A percentile compares a stretch with the other conserved stretches of the same genome.
These are phyloP conservation scores for Pseudopipra pipra DNA, from an alignment of 2,113 vertebrate genomes.

Conservation along the genomic window DNA sequence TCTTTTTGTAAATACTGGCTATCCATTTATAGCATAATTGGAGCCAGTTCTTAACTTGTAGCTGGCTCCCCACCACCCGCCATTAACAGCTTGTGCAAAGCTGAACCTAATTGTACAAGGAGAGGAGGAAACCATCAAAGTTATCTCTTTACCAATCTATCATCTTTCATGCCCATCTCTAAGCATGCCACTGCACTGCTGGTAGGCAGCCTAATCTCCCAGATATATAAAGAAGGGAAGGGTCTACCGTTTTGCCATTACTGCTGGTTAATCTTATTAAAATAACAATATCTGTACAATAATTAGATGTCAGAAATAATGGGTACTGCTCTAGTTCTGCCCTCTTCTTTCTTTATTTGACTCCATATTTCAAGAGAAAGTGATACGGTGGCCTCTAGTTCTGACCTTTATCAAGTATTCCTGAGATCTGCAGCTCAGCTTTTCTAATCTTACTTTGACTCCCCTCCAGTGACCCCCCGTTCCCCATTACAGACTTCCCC, in stretches of 20 bases:
- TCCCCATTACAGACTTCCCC: not conserved
- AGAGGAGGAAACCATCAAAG: not conserved
- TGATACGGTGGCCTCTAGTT: not conserved
- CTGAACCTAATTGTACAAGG: not conserved
- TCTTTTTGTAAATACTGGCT: not conserved
- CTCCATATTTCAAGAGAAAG: not conserved
- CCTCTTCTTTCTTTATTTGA: not conserved
- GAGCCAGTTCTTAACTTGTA: not conserved
- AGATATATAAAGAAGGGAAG: not conserved
- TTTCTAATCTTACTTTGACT: constrained; percentile 38
- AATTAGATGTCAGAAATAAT: constrained; percentile 24
- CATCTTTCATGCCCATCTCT: not conserved
- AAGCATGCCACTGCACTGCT: not conserved
- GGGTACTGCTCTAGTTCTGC: not conserved
- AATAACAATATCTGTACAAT: constrained; percentile 2
- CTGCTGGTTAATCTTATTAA: not conserved
- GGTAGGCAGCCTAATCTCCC: not conserved
- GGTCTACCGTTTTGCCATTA: not conserved
- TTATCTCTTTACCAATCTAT: not conserved
- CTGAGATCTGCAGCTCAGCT: not conserved
- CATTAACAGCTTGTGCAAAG: not conserved
- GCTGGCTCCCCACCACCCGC: not conserved
- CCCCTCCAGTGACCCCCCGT: not conserved
- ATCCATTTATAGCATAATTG: not conserved
- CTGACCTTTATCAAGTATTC: constrained; percentile 21